These are phyloP conservation scores for Anarsia innoxiella DNA, from an alignment of 2,888 invertebrate species.

Conservation along the genomic window DNA sequence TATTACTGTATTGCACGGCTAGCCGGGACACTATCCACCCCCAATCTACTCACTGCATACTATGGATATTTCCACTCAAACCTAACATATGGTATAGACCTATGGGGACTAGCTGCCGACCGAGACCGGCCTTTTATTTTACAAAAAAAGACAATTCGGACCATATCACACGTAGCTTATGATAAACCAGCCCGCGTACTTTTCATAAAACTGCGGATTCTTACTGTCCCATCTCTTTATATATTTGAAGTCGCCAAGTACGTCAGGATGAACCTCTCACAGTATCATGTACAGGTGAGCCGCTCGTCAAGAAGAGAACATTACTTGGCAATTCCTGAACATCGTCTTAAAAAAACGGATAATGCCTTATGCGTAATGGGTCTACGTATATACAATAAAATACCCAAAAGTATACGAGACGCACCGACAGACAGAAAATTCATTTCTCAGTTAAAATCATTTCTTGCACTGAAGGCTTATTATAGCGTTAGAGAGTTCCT, in stretches of 20 bases:
- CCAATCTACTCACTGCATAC: neutral
- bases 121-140: constrained; percentile 7
- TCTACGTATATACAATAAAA: too few relatives aligned
- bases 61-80: constrained; percentile 7
- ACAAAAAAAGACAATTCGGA: constrained; percentile 3
- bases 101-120: constrained; percentile 8
- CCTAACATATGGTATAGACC: constrained; percentile 4
- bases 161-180: neutral
- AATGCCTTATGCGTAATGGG: too few relatives aligned
- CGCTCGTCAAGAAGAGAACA: too few relatives aligned
- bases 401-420: too few relatives aligned
- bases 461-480: too few relatives aligned
- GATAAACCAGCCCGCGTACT: neutral
- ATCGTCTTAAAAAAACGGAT: too few relatives aligned
- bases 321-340: too few relatives aligned
- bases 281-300: too few relatives aligned
- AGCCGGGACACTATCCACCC: neutral
- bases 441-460: too few relatives aligned
- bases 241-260: constrained; percentile 3
- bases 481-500: too few relatives aligned
- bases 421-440: too few relatives aligned
- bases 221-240: neutral
- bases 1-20: constrained; percentile 7
- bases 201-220: neutral
- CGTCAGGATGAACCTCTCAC: neutral